phyloP scores from a whole-genome alignment of 2,797 vertebrate genomes.

The Chaetodon trifasciatus region DNA sequence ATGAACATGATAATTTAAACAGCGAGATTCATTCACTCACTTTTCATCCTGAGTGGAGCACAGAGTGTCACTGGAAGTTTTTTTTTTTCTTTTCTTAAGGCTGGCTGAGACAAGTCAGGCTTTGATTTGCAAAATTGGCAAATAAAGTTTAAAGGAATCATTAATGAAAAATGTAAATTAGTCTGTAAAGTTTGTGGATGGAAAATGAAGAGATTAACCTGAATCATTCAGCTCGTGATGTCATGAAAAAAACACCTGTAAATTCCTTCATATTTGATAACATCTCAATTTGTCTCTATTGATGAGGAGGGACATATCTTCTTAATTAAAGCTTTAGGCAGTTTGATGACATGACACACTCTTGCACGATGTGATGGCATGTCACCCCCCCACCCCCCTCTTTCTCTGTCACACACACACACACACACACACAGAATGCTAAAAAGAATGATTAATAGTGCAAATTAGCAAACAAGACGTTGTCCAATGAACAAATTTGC shows the following conservation, averaged over 20 bases:
- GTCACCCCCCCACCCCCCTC: neutral
- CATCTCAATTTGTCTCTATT: neutral
- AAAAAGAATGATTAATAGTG: neutral
- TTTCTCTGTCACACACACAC: neutral
- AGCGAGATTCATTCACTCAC: constrained; percentile 84
- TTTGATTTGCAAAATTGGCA: constrained; percentile 28
- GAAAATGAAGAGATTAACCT: neutral
- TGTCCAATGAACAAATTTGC: neutral
- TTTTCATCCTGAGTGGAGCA: constrained; percentile 76
- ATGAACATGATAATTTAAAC: constrained; percentile 87
- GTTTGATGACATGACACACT: neutral
- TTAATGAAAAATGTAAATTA: neutral
- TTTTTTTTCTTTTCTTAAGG: constrained; percentile 31
- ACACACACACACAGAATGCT: neutral
- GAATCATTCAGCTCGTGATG: neutral
- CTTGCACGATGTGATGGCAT: neutral
- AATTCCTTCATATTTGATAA: neutral
- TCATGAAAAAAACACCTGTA: constrained; percentile 14
- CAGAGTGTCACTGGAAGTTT: constrained; percentile 76
- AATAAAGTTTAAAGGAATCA: constrained; percentile 2
- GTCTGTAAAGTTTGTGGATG: neutral
- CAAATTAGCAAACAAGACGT: neutral
- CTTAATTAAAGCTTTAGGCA: neutral
- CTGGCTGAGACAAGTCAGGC: constrained; percentile 20
- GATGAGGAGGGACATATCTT: neutral